Base-by-base conservation (phyloP, 2,113 vertebrate genomes). In the Petrocephalus zakoni region DNA sequence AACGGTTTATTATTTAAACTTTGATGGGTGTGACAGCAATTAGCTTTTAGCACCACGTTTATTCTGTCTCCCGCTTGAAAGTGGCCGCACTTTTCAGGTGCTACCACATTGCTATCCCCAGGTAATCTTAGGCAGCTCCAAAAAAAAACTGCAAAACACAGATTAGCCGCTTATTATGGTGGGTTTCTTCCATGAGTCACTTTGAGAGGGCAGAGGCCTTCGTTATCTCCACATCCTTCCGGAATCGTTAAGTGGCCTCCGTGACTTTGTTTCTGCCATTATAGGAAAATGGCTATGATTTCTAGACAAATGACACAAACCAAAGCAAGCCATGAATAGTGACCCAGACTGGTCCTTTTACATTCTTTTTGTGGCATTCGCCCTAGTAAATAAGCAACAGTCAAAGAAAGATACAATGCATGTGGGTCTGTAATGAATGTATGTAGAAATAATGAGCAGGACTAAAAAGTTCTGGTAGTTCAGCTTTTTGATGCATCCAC, bases 81-180 rank as follows among this genome's bases (percentile, higher is more conserved):
- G 91, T 86, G 91, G 90, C 91, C 75, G 52, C 47, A 37, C 46
- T 89, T 55, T 88, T 88, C 68, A 84, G 55, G 49, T 29, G 29
- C 49, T 56, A n/a, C 88, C 47, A 49, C 17, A 64, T 75, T 78
- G 58, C 25, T 53, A 86, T 92, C 89, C 61, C 72, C 91, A 92
- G 94, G 93, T 95, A 94, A 93, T 88, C 88, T 89, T 89, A 82
- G 47, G 85, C 68, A 58, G 92, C 89, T 92, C 87, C 92, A 91
- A 89, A 86, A 91, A 87, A 46, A 25, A 91, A 75, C 87, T 90
- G 22, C 87, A 83, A 91, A 91, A 92, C 86, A 86, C 88, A 90
- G 89, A 92, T 94, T 93, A 94, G 92, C 92, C 91, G 94, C 91
- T 93, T 92, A 94, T 94, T 95, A 93, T 93, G 90, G 91, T 87